Evolutionary conservation across 1,140 invertebrate genomes (phyloP).

Genomic region (Carcinoscorpius rotundicauda): DNA sequence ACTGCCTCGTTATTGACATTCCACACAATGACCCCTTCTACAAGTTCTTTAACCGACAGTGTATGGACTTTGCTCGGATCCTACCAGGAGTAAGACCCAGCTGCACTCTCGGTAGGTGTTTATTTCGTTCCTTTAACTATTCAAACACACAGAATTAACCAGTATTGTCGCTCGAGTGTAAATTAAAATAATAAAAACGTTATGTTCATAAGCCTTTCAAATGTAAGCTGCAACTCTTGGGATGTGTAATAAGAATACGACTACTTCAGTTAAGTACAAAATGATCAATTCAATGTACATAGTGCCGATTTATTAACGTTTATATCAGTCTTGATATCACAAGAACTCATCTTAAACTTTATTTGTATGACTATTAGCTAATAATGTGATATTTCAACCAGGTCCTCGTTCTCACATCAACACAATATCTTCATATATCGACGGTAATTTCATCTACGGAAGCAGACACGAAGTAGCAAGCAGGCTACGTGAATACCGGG

Average conservation of each 20-base stretch:
- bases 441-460: slow-evolving; percentile 43
- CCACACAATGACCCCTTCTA: slow-evolving; percentile 88
- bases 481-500: slow-evolving; percentile 35
- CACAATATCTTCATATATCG: slow-evolving; percentile 38
- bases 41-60: slow-evolving; percentile 49
- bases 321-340: too few relatives aligned
- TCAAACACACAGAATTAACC: not conserved
- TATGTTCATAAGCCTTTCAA: too few relatives aligned
- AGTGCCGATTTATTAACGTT: too few relatives aligned
- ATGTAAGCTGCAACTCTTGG: too few relatives aligned
- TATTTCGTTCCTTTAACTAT: not conserved
- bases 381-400: slow-evolving; percentile 16
- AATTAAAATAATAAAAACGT: too few relatives aligned
- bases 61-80: slow-evolving; percentile 41
- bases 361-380: too few relatives aligned
- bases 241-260: too few relatives aligned
- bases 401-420: slow-evolving; percentile 40
- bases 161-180: too few relatives aligned
- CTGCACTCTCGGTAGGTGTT: slow-evolving; percentile 35
- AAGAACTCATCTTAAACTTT: too few relatives aligned
- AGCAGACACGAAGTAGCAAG: slow-evolving; percentile 36
- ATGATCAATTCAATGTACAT: too few relatives aligned
- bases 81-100: slow-evolving; percentile 36
- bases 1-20: slow-evolving; percentile 80
- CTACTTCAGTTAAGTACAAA: too few relatives aligned